Conservation (phyloP, 2,888 invertebrate genomes). For the Sisyra nigra region DNA sequence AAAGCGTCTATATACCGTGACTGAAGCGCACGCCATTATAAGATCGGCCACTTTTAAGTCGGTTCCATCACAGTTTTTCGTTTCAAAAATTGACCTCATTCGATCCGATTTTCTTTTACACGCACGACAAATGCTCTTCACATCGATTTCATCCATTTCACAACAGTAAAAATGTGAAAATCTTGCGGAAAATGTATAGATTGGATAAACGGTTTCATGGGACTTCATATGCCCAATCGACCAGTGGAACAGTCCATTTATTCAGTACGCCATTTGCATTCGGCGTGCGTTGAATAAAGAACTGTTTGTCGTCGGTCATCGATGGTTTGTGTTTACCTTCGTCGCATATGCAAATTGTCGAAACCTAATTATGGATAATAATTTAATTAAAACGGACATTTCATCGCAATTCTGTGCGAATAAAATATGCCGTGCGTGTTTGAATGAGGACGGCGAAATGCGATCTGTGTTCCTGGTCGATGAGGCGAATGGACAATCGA, state of each 20-base stretch:
- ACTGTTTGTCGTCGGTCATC: slow-evolving; percentile 21
- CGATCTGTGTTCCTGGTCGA: slow-evolving; percentile 27
- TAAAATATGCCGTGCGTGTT: slow-evolving; percentile 31
- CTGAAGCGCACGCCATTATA: slow-evolving; percentile 8
- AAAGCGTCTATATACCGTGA: background rate
- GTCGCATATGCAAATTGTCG: slow-evolving; percentile 15
- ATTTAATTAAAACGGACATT: slow-evolving; percentile 17
- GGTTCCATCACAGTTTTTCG: slow-evolving; percentile 17
- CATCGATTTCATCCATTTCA: slow-evolving; percentile 20
- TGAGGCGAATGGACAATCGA: slow-evolving; percentile 23
- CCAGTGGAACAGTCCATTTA: slow-evolving; percentile 27
- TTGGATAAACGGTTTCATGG: too few species aligned
- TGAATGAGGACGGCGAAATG: slow-evolving; percentile 29
- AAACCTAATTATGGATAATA: background rate
- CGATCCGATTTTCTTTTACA: slow-evolving; percentile 23
- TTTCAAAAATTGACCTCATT: slow-evolving; percentile 24
- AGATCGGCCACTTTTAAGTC: slow-evolving; percentile 5
- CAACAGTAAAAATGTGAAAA: too few species aligned
- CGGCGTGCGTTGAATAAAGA: background rate
- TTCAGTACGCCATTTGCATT: slow-evolving; percentile 23
- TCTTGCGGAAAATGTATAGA: too few species aligned
- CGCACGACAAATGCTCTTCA: slow-evolving; percentile 25
- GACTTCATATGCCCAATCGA: slow-evolving; percentile 24
- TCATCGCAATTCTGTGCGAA: slow-evolving; percentile 22
- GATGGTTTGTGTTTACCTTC: slow-evolving; percentile 20